Conservation (phyloP, 1,140 invertebrate species). For the Charaxes varanes region DNA sequence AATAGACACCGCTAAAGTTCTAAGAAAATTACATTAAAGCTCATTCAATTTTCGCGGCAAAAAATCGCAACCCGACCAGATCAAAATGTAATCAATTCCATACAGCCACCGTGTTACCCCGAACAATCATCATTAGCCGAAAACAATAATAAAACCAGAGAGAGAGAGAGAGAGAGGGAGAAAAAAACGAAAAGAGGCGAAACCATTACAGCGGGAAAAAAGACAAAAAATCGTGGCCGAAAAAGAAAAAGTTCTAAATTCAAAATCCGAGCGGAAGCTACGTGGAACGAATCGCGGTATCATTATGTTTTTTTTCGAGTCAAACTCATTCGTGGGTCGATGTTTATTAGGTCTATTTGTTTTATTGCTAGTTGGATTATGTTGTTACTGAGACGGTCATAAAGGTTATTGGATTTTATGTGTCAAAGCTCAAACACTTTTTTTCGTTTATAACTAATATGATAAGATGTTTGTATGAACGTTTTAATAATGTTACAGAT, state of each 20-base stretch:
- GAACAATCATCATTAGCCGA: conserved; percentile 53
- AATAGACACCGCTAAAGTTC: too few species aligned
- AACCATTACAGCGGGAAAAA: conserved; percentile 37
- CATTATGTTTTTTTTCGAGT: conserved; percentile 47
- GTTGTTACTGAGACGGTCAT: conserved; percentile 10
- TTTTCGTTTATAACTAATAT: background rate
- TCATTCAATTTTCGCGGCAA: conserved; percentile 26
- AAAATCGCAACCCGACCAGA: conserved; percentile 27
- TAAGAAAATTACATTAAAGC: conserved; percentile 29
- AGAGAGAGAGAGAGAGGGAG: conserved; percentile 26
- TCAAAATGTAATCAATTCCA: conserved; percentile 35
- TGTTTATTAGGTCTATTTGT: conserved; percentile 36
- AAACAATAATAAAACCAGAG: conserved; percentile 60
- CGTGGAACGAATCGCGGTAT: conserved; percentile 52
- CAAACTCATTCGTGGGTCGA: conserved; percentile 35
- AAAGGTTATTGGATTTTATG: background rate
- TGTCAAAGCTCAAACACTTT: background rate
- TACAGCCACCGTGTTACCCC: conserved; percentile 41
- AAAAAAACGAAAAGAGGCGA: conserved; percentile 26
- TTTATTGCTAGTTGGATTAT: conserved; percentile 22
- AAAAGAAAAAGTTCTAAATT: conserved; percentile 50
- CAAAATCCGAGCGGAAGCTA: conserved; percentile 53
- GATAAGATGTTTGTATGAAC: background rate
- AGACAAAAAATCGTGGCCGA: conserved; percentile 31
- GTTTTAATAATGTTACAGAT: too few species aligned